Base-by-base conservation (phyloP, 2,888 invertebrate genomes). In the Drosophila anomalata region DNA sequence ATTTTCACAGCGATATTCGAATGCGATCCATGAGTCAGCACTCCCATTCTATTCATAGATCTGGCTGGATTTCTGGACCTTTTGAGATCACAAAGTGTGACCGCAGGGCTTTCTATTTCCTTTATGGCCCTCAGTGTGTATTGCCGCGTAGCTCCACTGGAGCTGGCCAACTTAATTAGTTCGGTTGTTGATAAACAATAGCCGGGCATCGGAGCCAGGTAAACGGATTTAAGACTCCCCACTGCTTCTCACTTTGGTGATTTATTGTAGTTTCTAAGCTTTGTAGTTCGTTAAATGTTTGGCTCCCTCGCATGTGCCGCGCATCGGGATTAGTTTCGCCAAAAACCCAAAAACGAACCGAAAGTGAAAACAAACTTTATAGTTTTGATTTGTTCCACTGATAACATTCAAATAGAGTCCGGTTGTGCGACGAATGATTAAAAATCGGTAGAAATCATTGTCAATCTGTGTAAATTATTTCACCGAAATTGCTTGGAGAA, bases 101-200 rank as follows among this genome's bases (percentile, higher is more conserved):
- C 86, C 82, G 66, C 72, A 47, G 66, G 86, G 86, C 83, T 87
- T 82, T 87, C 86, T 76, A 85, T 85, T 81, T 54, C 62, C 41
- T 42, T 42, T 48, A 22, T 20, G 12, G 8, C 22, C 48, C 14
- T 48, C 8, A 14, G 26, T 3, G 9, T 31, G 1, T 17, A 17
- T 1, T 17, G 17, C 17, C 17, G 17, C 1, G 17, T 17, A 17
- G 17, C 1, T 17, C 17, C 17, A 1, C 20, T 42, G 7, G 8
- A 22, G 11, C 41, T 66, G 66, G 66, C 66, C 69, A 71, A 75
- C 86, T 87, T 82, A 82, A 82, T 82, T 82, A 82, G 76, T 81
- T 76, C 71, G 73, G 55, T 55, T 73, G 41, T 67, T 67, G 73
- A 50, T 54, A 54, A 54, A 60, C 42, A 71, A 70, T 48, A 48